A percentile compares a stretch with the other conserved stretches of the same genome.
Conservation (phyloP, 2,888 invertebrate species). For the Dexiosoma caninum region DNA sequence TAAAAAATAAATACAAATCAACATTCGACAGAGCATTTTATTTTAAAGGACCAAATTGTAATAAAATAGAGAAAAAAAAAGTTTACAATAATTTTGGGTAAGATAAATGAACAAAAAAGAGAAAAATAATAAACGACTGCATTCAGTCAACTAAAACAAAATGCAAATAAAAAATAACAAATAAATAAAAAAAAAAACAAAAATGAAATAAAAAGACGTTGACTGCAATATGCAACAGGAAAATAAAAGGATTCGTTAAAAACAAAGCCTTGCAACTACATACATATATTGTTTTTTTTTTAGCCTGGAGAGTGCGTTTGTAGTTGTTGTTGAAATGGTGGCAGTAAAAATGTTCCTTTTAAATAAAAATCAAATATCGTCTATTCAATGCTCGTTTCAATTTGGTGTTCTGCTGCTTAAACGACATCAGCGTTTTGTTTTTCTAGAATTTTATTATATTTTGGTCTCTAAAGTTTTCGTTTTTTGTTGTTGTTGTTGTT, state of each 20-base stretch:
- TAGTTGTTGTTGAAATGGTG: background rate
- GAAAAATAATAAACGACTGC: background rate
- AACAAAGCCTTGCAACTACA: slow-evolving; percentile 8
- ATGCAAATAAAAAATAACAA: background rate
- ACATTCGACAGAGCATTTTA: slow-evolving; percentile 7
- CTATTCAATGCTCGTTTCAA: slow-evolving; percentile 51
- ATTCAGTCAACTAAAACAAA: slow-evolving; percentile 48
- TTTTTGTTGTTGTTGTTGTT: background rate
- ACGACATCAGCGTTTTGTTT: slow-evolving; percentile 18
- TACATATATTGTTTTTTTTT: slow-evolving; percentile 17
- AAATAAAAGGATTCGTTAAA: background rate
- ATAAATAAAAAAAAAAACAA: background rate
- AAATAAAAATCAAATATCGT: slow-evolving; percentile 54
- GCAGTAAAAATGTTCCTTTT: slow-evolving; percentile 36
- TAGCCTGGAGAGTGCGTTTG: background rate
- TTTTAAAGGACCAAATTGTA: slow-evolving; percentile 33
- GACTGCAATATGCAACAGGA: slow-evolving; percentile 19
- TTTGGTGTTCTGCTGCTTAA: slow-evolving; percentile 26
- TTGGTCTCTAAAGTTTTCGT: no score
- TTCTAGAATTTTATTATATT: background rate
- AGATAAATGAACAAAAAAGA: background rate
- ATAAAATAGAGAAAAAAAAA: slow-evolving; percentile 23
- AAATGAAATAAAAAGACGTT: slow-evolving; percentile 1
- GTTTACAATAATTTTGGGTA: background rate
- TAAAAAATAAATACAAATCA: slow-evolving; percentile 19